A percentile compares a stretch with the other conserved stretches of the same genome.
These are phyloP conservation scores for Trichomycterus rosablanca DNA, from an alignment of 2,113 vertebrate genomes.

Conservation along the genomic window DNA sequence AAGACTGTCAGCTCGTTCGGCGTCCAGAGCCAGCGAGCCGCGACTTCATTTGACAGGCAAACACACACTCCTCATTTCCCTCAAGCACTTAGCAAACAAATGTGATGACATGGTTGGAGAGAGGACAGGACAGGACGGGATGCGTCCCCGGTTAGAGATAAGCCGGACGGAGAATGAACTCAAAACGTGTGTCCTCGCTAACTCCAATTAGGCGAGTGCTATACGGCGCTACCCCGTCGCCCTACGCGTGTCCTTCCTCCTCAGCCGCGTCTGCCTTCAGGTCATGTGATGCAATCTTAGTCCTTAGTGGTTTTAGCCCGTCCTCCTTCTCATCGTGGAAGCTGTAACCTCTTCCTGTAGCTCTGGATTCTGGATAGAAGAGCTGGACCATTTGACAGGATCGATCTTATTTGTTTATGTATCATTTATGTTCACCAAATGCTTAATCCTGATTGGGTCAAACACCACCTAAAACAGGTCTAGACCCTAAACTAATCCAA, in stretches of 20 bases:
- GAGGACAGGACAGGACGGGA: not conserved
- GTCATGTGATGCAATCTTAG: not conserved
- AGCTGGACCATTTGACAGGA: too few relatives aligned
- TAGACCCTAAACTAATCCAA: too few relatives aligned
- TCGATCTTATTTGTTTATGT: too few relatives aligned
- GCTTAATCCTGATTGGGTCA: too few relatives aligned
- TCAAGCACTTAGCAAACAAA: conserved; percentile 15
- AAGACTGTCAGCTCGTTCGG: not conserved
- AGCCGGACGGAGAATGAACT: conserved; percentile 1
- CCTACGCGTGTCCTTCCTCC: conserved; percentile 21
- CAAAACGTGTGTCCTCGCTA: not conserved
- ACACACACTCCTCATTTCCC: conserved; percentile 37
- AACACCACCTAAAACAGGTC: too few relatives aligned
- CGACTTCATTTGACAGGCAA: conserved; percentile 42
- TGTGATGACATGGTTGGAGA: not conserved
- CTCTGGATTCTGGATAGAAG: too few relatives aligned
- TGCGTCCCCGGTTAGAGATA: not conserved
- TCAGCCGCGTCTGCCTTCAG: not conserved
- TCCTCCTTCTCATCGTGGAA: not conserved
- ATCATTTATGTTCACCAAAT: too few relatives aligned
- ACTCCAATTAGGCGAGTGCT: not conserved
- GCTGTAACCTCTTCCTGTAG: too few relatives aligned
- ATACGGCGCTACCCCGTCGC: not conserved
- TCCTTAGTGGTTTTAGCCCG: not conserved
- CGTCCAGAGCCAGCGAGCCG: conserved; percentile 13